Evolutionary conservation across 2,113 vertebrate species (phyloP), one percentile per base, ranked within the genome.

Genomic region (Anser cygnoides): DNA sequence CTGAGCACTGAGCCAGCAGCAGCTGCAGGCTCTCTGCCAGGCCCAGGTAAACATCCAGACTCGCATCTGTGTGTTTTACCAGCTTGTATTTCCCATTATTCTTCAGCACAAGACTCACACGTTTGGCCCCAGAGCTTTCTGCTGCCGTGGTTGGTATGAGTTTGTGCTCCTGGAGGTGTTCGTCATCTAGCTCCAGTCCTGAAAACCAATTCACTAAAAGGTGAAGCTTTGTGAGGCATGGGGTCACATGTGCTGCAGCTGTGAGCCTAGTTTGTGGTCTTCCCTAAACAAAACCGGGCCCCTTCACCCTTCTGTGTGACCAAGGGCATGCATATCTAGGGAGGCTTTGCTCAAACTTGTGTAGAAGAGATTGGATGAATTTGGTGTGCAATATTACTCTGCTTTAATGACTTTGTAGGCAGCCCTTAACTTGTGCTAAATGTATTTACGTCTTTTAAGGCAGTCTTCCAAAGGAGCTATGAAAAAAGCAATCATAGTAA

Each of bases 61-160:
- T 68, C 10, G 6, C 4, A 8, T 37, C 18, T 54, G 16, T 54
- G 12, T 2, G 2, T 12, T 65, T 39, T 39, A 5, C 43, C 3
- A 4, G 55, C 37, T 78, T 31, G 14, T 19, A 59, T 79, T 72
- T 54, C 26, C 33, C 3, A 0, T 57, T 55, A 6, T 20, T 7
- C 3, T 43, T 3, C 8, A 66, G 35, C 3, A 2, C 26, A 49
- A 58, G 33, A 18, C 23, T 35, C 31, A 35, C 28, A 13, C 26
- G 4, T 67, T 58, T 68, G 41, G 20, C 23, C 76, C 29, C 46
- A n/a, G 23, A 41, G 7, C n/a, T 65, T 75, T 3, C 18, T 85
- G 52, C 39, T 79, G 33, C 35, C 2, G 2, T 33, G 33, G 0
- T 4, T 46, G 31, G 3, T 18, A 15, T 83, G 63, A 25, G 1